Percentiles rank a stretch among this genome's conserved stretches.
phyloP scores from a whole-genome alignment of 2,888 invertebrate species.

The Tethea ocularis region DNA sequence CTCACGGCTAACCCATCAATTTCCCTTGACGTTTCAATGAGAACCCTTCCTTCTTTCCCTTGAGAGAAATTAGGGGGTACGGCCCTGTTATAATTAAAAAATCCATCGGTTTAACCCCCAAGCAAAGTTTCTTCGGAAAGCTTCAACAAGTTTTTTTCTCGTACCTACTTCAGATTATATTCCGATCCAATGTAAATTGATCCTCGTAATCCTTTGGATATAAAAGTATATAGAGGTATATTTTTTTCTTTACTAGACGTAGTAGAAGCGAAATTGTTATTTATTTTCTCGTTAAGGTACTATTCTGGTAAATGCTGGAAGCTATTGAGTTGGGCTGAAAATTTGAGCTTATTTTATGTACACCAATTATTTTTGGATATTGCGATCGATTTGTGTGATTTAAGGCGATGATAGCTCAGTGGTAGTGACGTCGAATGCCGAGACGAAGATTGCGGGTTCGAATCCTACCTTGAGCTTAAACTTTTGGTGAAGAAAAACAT shows the following conservation, averaged over 20 bases:
- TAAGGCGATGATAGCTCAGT: too few relatives aligned
- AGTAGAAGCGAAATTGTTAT: conserved; percentile 4
- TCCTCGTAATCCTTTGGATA: conserved; percentile 1
- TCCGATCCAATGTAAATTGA: conserved; percentile 3
- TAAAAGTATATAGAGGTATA: neutral
- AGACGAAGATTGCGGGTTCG: neutral
- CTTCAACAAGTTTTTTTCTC: conserved; percentile 17
- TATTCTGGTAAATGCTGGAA: neutral
- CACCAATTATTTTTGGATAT: neutral
- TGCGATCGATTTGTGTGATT: neutral
- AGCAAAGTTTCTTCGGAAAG: conserved; percentile 38
- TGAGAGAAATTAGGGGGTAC: conserved; percentile 67
- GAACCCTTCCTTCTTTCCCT: conserved; percentile 75
- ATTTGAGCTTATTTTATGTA: neutral
- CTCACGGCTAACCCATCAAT: conserved; percentile 78
- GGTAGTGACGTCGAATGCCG: too few relatives aligned
- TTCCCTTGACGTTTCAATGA: conserved; percentile 79
- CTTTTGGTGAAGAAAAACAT: too few relatives aligned
- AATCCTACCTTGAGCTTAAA: too few relatives aligned
- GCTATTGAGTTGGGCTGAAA: neutral
- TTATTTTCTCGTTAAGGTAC: neutral
- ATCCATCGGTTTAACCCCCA: conserved; percentile 53
- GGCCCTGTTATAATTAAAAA: conserved; percentile 70
- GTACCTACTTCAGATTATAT: neutral
- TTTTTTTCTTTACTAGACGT: conserved; percentile 1